These are phyloP conservation scores for Callinectes sapidus DNA, from an alignment of 2,888 invertebrate species.

Conservation along the genomic window DNA sequence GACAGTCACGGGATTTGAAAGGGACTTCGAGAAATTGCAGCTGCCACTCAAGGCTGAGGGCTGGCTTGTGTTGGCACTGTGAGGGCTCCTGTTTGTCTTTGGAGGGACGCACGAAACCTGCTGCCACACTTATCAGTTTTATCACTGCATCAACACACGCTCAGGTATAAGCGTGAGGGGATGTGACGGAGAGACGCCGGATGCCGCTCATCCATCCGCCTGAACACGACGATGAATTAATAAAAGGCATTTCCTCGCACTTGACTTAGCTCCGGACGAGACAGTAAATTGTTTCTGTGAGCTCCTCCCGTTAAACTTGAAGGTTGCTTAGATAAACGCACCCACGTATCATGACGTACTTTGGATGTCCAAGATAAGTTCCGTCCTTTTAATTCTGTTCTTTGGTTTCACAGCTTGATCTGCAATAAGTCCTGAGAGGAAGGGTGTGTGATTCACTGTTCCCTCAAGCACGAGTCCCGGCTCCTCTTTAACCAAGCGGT, in stretches of 20 bases:
- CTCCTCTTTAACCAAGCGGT: conserved; percentile 7
- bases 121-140: not conserved
- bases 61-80: conserved; percentile 6
- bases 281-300: not conserved
- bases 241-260: conserved; percentile 21
- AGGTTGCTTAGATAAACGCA: not conserved
- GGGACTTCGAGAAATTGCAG: not conserved
- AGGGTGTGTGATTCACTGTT: not conserved
- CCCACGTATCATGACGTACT: not conserved
- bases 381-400: not conserved
- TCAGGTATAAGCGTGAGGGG: not conserved
- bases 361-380: not conserved
- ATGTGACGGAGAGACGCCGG: conserved; percentile 5
- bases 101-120: conserved; percentile 10
- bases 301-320: not conserved
- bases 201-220: not conserved
- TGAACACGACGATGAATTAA: not conserved
- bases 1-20: not conserved
- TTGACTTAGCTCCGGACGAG: not conserved
- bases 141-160: conserved; percentile 3
- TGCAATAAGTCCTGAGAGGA: not conserved
- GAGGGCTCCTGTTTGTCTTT: conserved; percentile 21
- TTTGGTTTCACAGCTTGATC: not conserved
- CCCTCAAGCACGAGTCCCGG: not conserved
- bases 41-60: conserved; percentile 10